Percentiles rank a stretch among this genome's conserved stretches.
These are phyloP conservation scores for Troglohyphantes excavatus DNA, from an alignment of 2,888 invertebrate species.

Conservation along the genomic window DNA sequence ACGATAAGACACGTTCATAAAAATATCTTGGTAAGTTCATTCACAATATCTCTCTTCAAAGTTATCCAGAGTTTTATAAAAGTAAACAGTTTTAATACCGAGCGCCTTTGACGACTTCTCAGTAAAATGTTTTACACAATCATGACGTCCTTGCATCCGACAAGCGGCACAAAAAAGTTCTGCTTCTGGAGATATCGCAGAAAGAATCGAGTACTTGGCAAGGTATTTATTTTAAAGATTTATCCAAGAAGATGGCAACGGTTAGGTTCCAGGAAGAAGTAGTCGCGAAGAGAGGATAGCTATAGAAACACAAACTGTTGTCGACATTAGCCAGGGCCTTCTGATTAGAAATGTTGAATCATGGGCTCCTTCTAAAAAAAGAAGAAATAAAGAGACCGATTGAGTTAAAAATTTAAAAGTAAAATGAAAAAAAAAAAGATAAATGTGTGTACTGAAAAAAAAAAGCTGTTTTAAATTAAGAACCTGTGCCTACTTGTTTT, in stretches of 20 bases:
- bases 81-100: neutral
- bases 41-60: too few relatives aligned
- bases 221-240: neutral
- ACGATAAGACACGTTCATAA: too few relatives aligned
- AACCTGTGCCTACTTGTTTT: too few relatives aligned
- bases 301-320: neutral
- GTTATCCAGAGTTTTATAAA: neutral
- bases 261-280: constrained; percentile 2
- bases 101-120: neutral
- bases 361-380: neutral
- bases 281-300: neutral
- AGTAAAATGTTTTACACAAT: neutral
- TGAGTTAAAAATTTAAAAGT: too few relatives aligned
- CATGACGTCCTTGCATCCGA: neutral
- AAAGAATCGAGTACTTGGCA: neutral
- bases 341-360: neutral
- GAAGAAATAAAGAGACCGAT: too few relatives aligned
- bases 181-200: too few relatives aligned
- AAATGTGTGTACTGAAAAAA: too few relatives aligned
- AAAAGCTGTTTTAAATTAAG: too few relatives aligned
- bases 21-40: too few relatives aligned
- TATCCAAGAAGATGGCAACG: neutral
- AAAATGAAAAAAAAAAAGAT: too few relatives aligned
- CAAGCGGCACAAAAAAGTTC: neutral
- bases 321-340: neutral